Evolutionary conservation across 2,888 invertebrate genomes (phyloP), one percentile per base, ranked within the genome.

Genomic region (Drosophila monieri): DNA sequence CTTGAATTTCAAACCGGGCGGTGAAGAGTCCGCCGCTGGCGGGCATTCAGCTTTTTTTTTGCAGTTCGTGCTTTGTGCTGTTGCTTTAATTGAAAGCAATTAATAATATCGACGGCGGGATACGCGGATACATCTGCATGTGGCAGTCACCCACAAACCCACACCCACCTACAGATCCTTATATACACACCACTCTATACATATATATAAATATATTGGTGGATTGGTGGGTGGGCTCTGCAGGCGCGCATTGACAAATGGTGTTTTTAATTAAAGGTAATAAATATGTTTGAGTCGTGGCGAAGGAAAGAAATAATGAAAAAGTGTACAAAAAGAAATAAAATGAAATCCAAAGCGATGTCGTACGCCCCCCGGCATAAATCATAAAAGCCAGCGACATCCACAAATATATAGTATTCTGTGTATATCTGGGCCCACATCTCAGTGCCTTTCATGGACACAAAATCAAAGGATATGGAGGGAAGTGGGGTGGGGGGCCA

Each of bases 61-160:
- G n/a, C n/a, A n/a, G n/a, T n/a, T 55, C 21, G 37, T 62, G 53
- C 72, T 71, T 69, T 68, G 66, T 68, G 48, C 25, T 61, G 32
- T 70, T 64, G 65, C 60, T 66, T 79, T 77, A 77, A 77, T 77
- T 77, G 79, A 77, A 76, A 76, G 77, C 77, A 77, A 77, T 77
- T 77, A 77, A 77, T 77, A 77, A 77, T 77, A 77, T 74, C 77
- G 79, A 74, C 49, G 57, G 47, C 37, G 58, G 48, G 56, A 51
- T 35, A 53, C 32, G 35, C 49, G 25, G 37, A 48, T 44, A 72
- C 55, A 70, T 37, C 39, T 55, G 41, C 44, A 60, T 46, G 49
- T 46, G 60, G 37, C 51, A 46, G 46, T 65, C 27, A 62, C 48
- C 48, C 39, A 32, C 62, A 56, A 32, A 48, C n/a, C n/a, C 41